Conservation (phyloP, 1,140 invertebrate species). For the Araneus ventricosus region DNA sequence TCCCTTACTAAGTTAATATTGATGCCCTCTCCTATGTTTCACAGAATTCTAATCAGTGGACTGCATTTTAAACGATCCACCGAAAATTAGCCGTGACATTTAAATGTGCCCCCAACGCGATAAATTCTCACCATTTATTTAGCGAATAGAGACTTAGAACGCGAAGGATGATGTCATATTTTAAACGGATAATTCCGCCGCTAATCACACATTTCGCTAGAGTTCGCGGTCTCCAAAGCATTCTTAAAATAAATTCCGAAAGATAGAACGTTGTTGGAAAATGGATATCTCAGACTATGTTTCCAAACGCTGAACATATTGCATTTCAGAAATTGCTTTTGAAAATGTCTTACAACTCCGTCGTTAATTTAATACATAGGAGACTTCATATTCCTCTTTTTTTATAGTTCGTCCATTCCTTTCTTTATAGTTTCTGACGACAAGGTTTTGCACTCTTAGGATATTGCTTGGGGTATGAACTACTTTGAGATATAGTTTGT, state of each 20-base stretch:
- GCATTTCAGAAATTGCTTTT: not conserved
- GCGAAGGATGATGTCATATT: not conserved
- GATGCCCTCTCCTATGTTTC: not conserved
- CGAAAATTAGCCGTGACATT: conserved; percentile 9
- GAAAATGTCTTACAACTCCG: not conserved
- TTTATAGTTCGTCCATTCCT: not conserved
- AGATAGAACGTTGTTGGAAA: not conserved
- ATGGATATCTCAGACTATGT: not conserved
- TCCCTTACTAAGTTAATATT: not conserved
- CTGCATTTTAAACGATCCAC: not conserved
- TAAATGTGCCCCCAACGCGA: not conserved
- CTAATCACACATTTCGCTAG: not conserved
- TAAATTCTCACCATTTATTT: conserved; percentile 18
- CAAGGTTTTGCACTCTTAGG: not conserved
- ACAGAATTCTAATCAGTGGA: not conserved
- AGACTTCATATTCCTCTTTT: not conserved
- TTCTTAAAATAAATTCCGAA: not conserved
- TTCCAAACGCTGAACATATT: not conserved
- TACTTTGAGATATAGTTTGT: not conserved
- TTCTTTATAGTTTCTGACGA: not conserved
- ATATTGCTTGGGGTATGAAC: not conserved
- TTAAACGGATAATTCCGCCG: not conserved
- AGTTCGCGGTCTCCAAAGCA: not conserved
- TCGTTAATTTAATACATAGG: not conserved
- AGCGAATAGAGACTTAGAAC: conserved; percentile 16